Base-by-base conservation (phyloP, 2,888 invertebrate species). In the Plutella xylostella region DNA sequence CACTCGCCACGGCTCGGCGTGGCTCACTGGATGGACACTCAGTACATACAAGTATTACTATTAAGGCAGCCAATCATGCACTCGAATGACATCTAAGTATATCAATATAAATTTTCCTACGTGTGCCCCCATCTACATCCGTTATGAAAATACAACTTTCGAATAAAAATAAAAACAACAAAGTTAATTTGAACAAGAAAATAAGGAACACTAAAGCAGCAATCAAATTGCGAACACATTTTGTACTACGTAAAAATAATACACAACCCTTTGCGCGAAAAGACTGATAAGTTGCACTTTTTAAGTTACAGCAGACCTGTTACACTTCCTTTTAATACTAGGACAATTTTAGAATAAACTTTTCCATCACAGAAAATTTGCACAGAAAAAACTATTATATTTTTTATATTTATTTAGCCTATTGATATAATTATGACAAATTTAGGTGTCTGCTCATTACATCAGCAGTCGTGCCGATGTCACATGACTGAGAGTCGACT, bases 201-300 rank as follows among this genome's bases (percentile, higher is more conserved):
- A 75, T 64, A 80, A 82, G 80, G 80, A 82, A 82, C 80, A 79
- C 79, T 78, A 80, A 68, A 76, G 75, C 73, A 78, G 83, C 83
- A 83, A 83, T 83, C 75, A 79, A 78, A 83, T 83, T 83, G 83
- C 83, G 76, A 82, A 83, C 80, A 82, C 80, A 80, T 83, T 43
- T 82, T 83, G 83, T 82, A 83, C 83, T 82, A 83, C 78, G 72
- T 78, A 83, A 83, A 80, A 83, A 80, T 78, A 79, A 83, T 79
- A 83, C 83, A 83, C 83, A 83, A 83, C 83, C 83, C 64, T 80
- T 82, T 82, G 80, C 83, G 82, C 80, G 79, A 79, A 83, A 75
- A 77, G 75, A 79, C 78, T 79, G 80, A 78, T 76, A 74, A 79
- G 74, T 75, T 78, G 69, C 77, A 80, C 78, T 79, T 80, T 79